Evolutionary conservation across 2,888 invertebrate genomes (phyloP), one percentile per base, ranked within the genome.

Genomic region (Cryptocheilus praepositus): DNA sequence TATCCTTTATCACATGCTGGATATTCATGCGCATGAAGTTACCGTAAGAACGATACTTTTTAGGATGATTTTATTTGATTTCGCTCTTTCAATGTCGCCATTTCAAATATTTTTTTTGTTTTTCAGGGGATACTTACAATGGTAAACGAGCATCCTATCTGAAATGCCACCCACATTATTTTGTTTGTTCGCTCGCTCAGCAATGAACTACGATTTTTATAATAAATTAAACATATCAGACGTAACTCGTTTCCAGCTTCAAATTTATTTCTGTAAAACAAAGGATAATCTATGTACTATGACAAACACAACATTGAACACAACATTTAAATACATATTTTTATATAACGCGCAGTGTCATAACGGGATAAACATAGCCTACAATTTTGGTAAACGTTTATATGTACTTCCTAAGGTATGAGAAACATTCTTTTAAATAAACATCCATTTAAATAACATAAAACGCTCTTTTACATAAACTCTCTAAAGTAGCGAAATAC

Each of bases 11-110:
- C 81, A 97, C 97, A 52, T 98, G 98, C 73, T 96, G 98, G 94
- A 94, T 98, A 71, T 99, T 99, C 88, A 99, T 99, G 98, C 92
- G 96, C 81, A 99, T 99, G 96, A 99, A 99, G 90, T 89, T 99
- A 78, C 99, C 99, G 85, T 91, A 87, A 89, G 90, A 22, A 43
- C 28, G 49, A 52, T 25, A 15, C 11, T 60, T 63, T 25, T 21
- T 67, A 19, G 36, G 11, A 57, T 49, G 22, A 25, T 61, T 49
- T 18, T 16, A 1, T 5, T 21, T 46, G 15, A 55, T 55, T 66
- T 60, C 0, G 15, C 25, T 54, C 65, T 57, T 56, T 61, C 45
- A 44, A 54, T 66, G 15, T 19, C 28, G 55, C 22, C 28, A 59
- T 59, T 19, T 56, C 60, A 25, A 43, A 61, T n/a, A 49, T 19